Conservation (phyloP, 1,140 invertebrate genomes). For the Atta colombica region DNA sequence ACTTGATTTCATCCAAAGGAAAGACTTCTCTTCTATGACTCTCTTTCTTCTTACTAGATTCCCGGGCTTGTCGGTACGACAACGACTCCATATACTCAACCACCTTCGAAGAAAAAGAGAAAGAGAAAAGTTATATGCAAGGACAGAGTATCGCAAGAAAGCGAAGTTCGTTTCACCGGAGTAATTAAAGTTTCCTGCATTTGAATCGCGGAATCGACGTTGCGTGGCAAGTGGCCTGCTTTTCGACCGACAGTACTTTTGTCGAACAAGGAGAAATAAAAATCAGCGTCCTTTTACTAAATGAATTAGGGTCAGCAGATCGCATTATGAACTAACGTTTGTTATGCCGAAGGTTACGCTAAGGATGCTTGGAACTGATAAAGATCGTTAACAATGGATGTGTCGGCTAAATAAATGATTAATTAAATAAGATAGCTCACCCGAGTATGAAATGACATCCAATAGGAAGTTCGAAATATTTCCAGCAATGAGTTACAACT, state of each 20-base stretch:
- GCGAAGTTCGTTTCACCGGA: slow-evolving; percentile 70
- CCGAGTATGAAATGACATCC: background rate
- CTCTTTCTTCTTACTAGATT: slow-evolving; percentile 63
- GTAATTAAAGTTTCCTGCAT: slow-evolving; percentile 76
- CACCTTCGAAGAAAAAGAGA: slow-evolving; percentile 66
- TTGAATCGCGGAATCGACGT: slow-evolving; percentile 64
- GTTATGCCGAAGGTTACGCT: background rate
- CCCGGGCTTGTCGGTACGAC: slow-evolving; percentile 67
- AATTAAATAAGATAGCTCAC: slow-evolving; percentile 10
- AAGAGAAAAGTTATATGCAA: slow-evolving; percentile 64
- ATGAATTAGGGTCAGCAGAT: slow-evolving; percentile 55
- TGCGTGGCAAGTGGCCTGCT: slow-evolving; percentile 69
- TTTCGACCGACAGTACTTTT: slow-evolving; percentile 34
- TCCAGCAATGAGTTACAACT: background rate
- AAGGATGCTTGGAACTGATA: slow-evolving; percentile 25
- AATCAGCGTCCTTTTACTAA: slow-evolving; percentile 40
- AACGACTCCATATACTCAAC: slow-evolving; percentile 73
- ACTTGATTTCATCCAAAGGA: background rate
- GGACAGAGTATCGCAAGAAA: slow-evolving; percentile 63
- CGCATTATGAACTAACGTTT: slow-evolving; percentile 26
- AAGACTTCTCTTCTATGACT: slow-evolving; percentile 17
- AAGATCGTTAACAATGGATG: slow-evolving; percentile 40
- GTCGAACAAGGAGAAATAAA: slow-evolving; percentile 29
- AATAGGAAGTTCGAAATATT: background rate
- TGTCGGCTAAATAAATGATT: slow-evolving; percentile 10